A percentile compares a stretch with the other conserved stretches of the same genome.
These are phyloP conservation scores for Abrostola triplasia DNA, from an alignment of 2,888 invertebrate species.

Conservation along the genomic window DNA sequence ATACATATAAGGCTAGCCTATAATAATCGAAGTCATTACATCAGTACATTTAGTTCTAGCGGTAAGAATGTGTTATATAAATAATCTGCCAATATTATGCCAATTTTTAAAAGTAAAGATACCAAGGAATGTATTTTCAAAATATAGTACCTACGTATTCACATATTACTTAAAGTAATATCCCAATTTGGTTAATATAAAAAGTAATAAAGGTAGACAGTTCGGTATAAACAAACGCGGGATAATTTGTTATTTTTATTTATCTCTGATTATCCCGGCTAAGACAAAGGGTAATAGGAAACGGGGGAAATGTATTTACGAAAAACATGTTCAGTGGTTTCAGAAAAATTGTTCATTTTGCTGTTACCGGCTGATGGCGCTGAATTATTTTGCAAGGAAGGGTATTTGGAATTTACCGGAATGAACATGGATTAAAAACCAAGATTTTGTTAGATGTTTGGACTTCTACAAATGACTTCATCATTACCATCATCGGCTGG, in stretches of 20 bases:
- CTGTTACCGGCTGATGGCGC: slow-evolving; percentile 9
- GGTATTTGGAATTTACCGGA: background rate
- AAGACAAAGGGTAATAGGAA: slow-evolving; percentile 47
- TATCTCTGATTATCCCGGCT: slow-evolving; percentile 47
- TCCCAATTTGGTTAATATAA: slow-evolving; percentile 6
- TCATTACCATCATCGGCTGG: no score
- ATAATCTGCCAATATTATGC: no score
- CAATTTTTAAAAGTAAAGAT: no score
- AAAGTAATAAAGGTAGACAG: slow-evolving; percentile 24
- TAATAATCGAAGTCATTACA: no score
- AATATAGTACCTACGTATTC: background rate
- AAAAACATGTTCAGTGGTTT: slow-evolving; percentile 36
- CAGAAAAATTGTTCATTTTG: slow-evolving; percentile 31
- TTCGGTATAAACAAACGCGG: slow-evolving; percentile 30
- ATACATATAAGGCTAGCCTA: no score
- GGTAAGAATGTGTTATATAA: no score
- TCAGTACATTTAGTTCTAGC: no score
- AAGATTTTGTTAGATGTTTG: background rate
- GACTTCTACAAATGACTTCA: no score
- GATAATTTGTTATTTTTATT: slow-evolving; percentile 51
- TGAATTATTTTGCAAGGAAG: background rate
- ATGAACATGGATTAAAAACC: background rate
- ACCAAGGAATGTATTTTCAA: background rate
- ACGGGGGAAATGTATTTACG: slow-evolving; percentile 39
- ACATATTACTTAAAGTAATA: slow-evolving; percentile 2